Evolutionary conservation across 2,113 vertebrate genomes (phyloP).

Genomic region (Pelvicachromis taeniatus): DNA sequence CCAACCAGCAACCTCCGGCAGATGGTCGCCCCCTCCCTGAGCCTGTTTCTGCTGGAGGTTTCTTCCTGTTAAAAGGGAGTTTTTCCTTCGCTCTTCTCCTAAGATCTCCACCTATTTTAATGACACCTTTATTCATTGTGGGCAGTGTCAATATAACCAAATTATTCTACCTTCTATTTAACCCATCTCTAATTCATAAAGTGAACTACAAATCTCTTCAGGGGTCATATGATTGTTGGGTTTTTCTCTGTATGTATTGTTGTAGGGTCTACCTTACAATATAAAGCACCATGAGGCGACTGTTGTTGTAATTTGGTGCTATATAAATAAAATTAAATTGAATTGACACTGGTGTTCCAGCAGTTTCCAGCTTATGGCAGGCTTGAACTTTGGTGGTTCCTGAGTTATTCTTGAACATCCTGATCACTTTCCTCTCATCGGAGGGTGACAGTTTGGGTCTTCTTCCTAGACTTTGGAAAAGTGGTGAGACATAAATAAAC

Average conservation of each 20-base stretch:
- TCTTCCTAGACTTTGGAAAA: background rate
- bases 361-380: background rate
- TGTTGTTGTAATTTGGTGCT: background rate
- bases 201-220: too few relatives aligned
- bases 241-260: background rate
- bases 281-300: background rate
- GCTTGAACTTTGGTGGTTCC: too few relatives aligned
- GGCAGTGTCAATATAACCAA: too few relatives aligned
- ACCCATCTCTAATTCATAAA: too few relatives aligned
- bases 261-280: background rate
- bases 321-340: background rate
- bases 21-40: background rate
- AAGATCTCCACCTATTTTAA: too few relatives aligned
- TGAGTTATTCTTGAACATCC: background rate
- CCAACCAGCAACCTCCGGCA: rapidly evolving
- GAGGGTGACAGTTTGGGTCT: background rate
- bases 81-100: background rate
- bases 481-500: background rate
- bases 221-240: background rate
- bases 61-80: background rate
- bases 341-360: background rate
- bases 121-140: too few relatives aligned
- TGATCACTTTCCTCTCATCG: background rate
- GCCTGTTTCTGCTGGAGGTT: background rate
- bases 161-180: too few relatives aligned